Base-by-base conservation (phyloP, 2,888 invertebrate species). In the Orthosia gracilis region DNA sequence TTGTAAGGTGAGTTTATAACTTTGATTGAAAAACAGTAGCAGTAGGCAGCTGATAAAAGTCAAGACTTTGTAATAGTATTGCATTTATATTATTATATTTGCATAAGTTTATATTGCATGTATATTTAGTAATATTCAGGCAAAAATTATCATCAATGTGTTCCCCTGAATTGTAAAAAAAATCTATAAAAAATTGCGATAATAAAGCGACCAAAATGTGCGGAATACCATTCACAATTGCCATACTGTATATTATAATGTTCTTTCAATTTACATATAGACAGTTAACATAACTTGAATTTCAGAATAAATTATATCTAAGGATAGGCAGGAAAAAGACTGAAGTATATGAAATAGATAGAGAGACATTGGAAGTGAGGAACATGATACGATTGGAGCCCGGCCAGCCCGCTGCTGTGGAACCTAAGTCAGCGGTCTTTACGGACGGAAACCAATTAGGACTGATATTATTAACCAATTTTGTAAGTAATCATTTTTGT, bases 271-370 rank as follows among this genome's bases (percentile, higher is more conserved):
- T 23, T 31, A 13, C 13, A 13, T 76, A 55, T 31, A n/a, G 69
- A 55, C 13, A 21, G 0, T 49, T 45, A 55, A 54, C 4, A 18
- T 23, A n/a, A 50, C 52, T 78, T 78, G 70, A 77, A 96, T 80
- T 84, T 3, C 91, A 98, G 98, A 98, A 98, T 83, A 98, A 98
- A 90, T 96, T 99, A 83, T 98, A 98, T 92, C 98, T 98, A 89
- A 98, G 98, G 83, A 96, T 97, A 80, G 97, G 97, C 65, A 91
- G 96, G 76, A 96, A 96, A 88, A 95, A 95, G 90, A 94, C 94
- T 88, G 96, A 96, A 85, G 90, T 96, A 67, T 95, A 92, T 88
- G 96, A 96, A 89, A 89, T 96, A 74, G 94, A 96, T 86, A 95
- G 94, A 85, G 94, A 95, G 13, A 91, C 93, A 18, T 89, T 96